phyloP scores from a whole-genome alignment of 1,140 invertebrate species.

The Caerostris extrusa region DNA sequence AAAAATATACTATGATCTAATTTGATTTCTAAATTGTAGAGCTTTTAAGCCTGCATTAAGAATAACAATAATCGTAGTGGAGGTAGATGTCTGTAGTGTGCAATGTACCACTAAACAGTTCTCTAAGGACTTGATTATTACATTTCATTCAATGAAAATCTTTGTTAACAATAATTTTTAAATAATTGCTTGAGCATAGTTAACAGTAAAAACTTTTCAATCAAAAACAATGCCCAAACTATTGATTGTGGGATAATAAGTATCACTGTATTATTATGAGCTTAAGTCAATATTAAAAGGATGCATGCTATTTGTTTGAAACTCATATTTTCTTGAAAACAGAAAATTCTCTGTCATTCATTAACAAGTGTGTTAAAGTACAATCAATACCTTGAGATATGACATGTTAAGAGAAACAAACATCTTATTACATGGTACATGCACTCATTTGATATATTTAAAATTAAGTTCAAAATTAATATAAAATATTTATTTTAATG shows the following conservation, averaged over 20 bases:
- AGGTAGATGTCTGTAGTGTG: constrained; percentile 76
- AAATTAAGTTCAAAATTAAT: too few species aligned
- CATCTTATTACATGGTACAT: too few species aligned
- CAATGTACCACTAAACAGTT: constrained; percentile 74
- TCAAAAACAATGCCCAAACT: constrained; percentile 42
- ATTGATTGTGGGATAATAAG: constrained; percentile 20
- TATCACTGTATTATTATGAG: constrained; percentile 32
- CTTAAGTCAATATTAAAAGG: not conserved
- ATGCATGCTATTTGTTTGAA: not conserved
- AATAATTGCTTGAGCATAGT: constrained; percentile 70
- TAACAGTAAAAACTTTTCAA: constrained; percentile 69
- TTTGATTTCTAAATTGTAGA: constrained; percentile 66
- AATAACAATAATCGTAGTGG: constrained; percentile 74
- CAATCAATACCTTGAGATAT: too few species aligned
- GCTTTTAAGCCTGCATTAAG: constrained; percentile 65
- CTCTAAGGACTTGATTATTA: constrained; percentile 56
- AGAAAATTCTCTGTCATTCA: too few species aligned
- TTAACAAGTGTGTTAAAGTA: too few species aligned
- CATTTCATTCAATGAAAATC: constrained; percentile 64
- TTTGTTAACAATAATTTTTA: constrained; percentile 62
- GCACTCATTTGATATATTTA: too few species aligned
- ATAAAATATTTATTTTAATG: too few species aligned
- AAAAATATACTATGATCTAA: constrained; percentile 77
- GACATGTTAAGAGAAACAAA: too few species aligned
- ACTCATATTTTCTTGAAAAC: not conserved